These are phyloP conservation scores for Steinernema khuongi DNA, from an alignment of 1,140 invertebrate genomes.

Conservation along the genomic window DNA sequence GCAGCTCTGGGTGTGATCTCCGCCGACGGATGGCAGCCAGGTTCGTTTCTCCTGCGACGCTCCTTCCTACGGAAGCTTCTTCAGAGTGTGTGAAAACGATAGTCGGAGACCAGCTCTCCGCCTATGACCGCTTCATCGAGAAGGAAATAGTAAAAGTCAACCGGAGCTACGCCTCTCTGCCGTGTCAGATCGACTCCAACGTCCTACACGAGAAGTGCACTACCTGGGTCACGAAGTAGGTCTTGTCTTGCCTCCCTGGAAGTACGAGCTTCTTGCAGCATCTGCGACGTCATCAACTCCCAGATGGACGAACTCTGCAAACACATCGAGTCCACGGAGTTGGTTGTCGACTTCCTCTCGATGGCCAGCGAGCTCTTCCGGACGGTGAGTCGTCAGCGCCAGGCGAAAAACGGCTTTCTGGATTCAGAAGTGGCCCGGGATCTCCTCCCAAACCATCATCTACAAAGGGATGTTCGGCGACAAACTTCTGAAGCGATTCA, in stretches of 20 bases:
- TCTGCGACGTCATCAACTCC: neutral
- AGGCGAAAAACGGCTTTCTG: neutral
- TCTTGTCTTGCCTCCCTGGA: neutral
- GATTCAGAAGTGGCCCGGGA: neutral
- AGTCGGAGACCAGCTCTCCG: neutral
- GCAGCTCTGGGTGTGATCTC: neutral
- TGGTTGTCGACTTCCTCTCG: neutral
- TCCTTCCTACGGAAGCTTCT: neutral
- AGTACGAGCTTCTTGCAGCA: neutral
- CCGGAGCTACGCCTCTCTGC: neutral
- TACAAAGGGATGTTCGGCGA: neutral
- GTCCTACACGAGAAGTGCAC: neutral
- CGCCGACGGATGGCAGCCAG: neutral
- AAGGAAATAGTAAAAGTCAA: neutral
- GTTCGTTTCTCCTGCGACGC: neutral
- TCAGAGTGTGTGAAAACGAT: neutral
- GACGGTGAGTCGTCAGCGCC: neutral
- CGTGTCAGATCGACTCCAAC: neutral
- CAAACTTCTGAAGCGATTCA: neutral
- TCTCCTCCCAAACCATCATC: neutral
- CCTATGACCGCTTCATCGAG: neutral
- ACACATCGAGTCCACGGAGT: neutral
- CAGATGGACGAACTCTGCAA: neutral
- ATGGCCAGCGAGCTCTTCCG: neutral
- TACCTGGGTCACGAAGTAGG: neutral